Percentiles rank a stretch among this genome's conserved stretches.
Conservation (phyloP, 2,888 invertebrate species). For the Trissoscelio sp. region DNA sequence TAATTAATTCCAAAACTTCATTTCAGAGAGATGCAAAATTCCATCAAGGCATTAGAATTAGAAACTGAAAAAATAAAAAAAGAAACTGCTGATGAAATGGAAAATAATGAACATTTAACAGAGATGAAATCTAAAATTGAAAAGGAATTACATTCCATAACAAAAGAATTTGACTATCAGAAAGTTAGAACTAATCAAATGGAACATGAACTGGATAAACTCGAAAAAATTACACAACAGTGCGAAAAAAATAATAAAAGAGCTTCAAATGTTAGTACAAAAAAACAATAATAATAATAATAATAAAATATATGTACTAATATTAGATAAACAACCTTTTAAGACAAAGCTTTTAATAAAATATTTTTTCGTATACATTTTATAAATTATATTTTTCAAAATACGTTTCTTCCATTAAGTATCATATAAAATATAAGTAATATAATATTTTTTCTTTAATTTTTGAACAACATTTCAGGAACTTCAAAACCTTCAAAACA, state of each 20-base stretch:
- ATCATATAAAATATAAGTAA: too few species aligned
- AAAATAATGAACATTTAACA: constrained; percentile 87
- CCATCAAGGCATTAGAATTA: constrained; percentile 85
- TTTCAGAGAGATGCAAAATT: constrained; percentile 86
- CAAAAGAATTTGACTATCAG: constrained; percentile 84
- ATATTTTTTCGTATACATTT: too few species aligned
- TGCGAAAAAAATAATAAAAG: constrained; percentile 86
- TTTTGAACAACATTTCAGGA: constrained; percentile 81
- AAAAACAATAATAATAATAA: too few species aligned
- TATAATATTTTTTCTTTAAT: too few species aligned
- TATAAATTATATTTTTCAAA: too few species aligned
- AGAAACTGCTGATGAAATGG: constrained; percentile 87
- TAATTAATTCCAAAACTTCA: constrained; percentile 67
- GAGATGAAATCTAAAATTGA: constrained; percentile 86
- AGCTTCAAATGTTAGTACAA: constrained; percentile 71
- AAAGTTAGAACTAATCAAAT: constrained; percentile 84
- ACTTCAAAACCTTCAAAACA: constrained; percentile 84
- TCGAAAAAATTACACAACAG: constrained; percentile 86
- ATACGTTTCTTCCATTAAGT: too few species aligned
- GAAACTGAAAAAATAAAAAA: constrained; percentile 89
- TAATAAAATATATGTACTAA: too few species aligned
- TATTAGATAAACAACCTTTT: too few species aligned
- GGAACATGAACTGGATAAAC: constrained; percentile 85
- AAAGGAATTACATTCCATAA: constrained; percentile 84
- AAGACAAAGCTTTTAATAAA: constrained; percentile 14